A percentile compares a stretch with the other conserved stretches of the same genome.
These are phyloP conservation scores for Osmoderma eremita DNA, from an alignment of 2,888 invertebrate genomes.

Conservation along the genomic window DNA sequence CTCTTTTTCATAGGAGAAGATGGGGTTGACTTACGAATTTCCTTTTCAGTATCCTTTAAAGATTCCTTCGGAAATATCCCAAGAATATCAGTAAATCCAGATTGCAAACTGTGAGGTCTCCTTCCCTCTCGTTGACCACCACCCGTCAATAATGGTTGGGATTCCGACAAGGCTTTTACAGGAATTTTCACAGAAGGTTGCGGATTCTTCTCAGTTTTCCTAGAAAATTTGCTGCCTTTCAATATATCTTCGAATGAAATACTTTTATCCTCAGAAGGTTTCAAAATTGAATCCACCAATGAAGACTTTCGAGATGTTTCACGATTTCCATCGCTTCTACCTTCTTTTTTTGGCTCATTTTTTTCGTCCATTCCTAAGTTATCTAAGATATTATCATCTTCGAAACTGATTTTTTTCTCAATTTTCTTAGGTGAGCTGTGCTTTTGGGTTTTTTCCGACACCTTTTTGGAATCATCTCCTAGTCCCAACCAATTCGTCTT, in stretches of 20 bases:
- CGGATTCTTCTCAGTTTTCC: slow-evolving; percentile 48
- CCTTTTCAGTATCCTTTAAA: slow-evolving; percentile 29
- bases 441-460: slow-evolving; percentile 37
- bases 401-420: slow-evolving; percentile 55
- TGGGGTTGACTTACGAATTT: slow-evolving; percentile 22
- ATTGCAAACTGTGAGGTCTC: slow-evolving; percentile 47
- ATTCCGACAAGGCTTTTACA: slow-evolving; percentile 56
- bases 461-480: slow-evolving; percentile 47
- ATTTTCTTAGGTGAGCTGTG: slow-evolving; percentile 25
- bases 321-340: slow-evolving; percentile 35
- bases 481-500: slow-evolving; percentile 56
- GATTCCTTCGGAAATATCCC: slow-evolving; percentile 64
- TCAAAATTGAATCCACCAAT: slow-evolving; percentile 59
- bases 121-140: slow-evolving; percentile 54
- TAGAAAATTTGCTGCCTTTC: slow-evolving; percentile 54
- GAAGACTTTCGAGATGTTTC: slow-evolving; percentile 48
- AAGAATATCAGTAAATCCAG: slow-evolving; percentile 68
- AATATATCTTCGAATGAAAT: slow-evolving; percentile 58
- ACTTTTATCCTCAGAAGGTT: slow-evolving; percentile 49
- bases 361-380: slow-evolving; percentile 52
- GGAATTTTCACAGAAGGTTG: slow-evolving; percentile 55
- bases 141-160: neutral
- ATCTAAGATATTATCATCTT: slow-evolving; percentile 57
- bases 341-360: slow-evolving; percentile 41
- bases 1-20: slow-evolving; percentile 29